These are phyloP conservation scores for Python bivittatus DNA, from an alignment of 2,113 vertebrate genomes.

Conservation along the genomic window DNA sequence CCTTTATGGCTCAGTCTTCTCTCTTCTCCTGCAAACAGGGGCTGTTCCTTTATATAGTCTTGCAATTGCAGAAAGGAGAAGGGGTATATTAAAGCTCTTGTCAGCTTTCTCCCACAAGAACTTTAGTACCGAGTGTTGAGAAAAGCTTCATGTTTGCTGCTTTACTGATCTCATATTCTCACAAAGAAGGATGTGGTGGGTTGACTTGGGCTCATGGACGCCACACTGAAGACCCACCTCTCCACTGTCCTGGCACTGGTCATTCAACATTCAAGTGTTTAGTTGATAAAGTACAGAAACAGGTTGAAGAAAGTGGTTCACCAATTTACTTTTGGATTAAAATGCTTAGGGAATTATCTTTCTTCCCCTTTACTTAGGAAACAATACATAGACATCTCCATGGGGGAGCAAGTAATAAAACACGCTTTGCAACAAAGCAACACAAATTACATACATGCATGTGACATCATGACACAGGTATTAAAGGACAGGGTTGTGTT, in stretches of 20 bases:
- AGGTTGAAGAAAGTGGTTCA: constrained; percentile 45
- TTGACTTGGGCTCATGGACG: neutral
- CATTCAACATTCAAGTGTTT: constrained; percentile 3
- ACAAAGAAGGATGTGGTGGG: neutral
- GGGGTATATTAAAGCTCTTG: neutral
- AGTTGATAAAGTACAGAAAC: constrained; percentile 11
- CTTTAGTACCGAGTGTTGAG: neutral
- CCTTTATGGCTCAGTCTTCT: neutral
- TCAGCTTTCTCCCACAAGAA: neutral
- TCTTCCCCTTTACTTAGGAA: neutral
- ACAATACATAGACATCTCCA: neutral
- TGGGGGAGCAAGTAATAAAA: neutral
- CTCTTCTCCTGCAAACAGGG: neutral
- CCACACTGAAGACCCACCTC: neutral
- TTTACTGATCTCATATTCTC: neutral
- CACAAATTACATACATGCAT: neutral
- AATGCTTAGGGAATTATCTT: constrained; percentile 28
- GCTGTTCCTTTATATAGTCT: neutral
- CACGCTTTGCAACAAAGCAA: neutral
- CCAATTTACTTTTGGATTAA: constrained; percentile 54
- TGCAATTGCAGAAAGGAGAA: neutral
- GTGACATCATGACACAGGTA: neutral
- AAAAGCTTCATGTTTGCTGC: neutral
- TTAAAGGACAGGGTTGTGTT: neutral
- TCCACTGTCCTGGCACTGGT: neutral